Evolutionary conservation across 92 coral and sea anemone species (phyloP).

Genomic region (Muricea muricata): DNA sequence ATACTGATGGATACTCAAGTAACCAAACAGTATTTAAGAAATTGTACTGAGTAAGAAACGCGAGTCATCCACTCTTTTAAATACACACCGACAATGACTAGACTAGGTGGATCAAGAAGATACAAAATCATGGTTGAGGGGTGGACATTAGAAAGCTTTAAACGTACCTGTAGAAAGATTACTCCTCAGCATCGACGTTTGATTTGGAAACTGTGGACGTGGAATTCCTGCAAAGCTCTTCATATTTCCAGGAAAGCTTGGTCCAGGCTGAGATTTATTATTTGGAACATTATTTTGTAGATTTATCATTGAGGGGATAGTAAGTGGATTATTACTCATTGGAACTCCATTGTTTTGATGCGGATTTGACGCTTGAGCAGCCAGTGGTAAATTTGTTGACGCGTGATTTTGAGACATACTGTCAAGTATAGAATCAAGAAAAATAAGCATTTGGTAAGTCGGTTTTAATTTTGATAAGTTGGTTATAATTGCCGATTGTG

Average conservation of each 20-base stretch:
- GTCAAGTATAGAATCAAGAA: neutral
- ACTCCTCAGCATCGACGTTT: constrained; percentile 8
- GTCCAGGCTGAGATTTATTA: constrained; percentile 4
- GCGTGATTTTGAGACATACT: constrained; percentile 16
- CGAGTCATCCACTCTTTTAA: no score
- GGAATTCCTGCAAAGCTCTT: constrained; percentile 18
- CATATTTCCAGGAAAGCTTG: neutral
- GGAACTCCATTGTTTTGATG: neutral
- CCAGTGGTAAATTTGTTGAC: constrained; percentile 4
- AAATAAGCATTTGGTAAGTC: neutral
- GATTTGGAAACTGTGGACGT: constrained; percentile 3
- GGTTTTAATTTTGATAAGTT: no score
- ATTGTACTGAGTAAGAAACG: no score
- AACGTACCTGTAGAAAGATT: constrained; percentile 4
- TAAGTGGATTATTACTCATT: constrained; percentile 18
- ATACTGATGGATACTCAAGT: no score
- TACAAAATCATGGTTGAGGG: no score
- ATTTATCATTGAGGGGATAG: constrained; percentile 8
- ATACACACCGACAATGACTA: no score
- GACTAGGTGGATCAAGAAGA: no score
- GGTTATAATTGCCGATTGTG: no score
- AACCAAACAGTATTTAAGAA: no score
- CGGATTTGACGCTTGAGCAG: constrained; percentile 19
- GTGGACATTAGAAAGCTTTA: neutral
- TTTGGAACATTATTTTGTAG: constrained; percentile 8